These are phyloP conservation scores for Sebastes schlegelii DNA, from an alignment of 2,113 vertebrate species.

Conservation along the genomic window DNA sequence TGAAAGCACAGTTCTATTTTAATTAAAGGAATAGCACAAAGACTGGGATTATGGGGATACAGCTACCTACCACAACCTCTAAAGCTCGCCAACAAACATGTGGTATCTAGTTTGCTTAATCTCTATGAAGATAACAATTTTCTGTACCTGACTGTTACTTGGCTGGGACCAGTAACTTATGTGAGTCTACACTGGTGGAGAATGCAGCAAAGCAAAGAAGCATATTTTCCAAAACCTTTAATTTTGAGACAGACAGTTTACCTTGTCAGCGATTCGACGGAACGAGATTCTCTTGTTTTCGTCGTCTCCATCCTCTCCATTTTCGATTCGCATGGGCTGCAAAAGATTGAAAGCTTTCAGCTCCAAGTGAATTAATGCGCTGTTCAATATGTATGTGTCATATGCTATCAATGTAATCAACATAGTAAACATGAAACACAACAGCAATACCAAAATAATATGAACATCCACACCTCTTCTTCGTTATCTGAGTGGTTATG, in stretches of 20 bases:
- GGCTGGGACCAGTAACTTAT: background rate
- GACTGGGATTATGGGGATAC: too few species aligned
- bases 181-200: background rate
- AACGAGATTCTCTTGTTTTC: conserved; percentile 49
- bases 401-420: background rate
- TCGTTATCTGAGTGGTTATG: background rate
- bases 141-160: background rate
- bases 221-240: background rate
- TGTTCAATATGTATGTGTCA: background rate
- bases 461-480: conserved; percentile 32
- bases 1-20: background rate
- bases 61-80: too few species aligned
- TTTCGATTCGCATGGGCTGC: background rate
- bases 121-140: too few species aligned
- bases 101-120: too few species aligned
- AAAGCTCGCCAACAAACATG: too few species aligned
- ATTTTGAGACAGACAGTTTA: conserved; percentile 21
- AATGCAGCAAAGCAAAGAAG: background rate
- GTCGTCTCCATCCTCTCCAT: background rate
- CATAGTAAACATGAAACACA: background rate
- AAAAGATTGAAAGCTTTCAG: conserved; percentile 14
- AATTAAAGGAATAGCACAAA: background rate
- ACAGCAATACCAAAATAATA: background rate
- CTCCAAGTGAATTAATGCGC: background rate
- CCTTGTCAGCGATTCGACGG: conserved; percentile 72